phyloP scores from a whole-genome alignment of 2,113 vertebrate species.

The Erpornis zantholeuca region DNA sequence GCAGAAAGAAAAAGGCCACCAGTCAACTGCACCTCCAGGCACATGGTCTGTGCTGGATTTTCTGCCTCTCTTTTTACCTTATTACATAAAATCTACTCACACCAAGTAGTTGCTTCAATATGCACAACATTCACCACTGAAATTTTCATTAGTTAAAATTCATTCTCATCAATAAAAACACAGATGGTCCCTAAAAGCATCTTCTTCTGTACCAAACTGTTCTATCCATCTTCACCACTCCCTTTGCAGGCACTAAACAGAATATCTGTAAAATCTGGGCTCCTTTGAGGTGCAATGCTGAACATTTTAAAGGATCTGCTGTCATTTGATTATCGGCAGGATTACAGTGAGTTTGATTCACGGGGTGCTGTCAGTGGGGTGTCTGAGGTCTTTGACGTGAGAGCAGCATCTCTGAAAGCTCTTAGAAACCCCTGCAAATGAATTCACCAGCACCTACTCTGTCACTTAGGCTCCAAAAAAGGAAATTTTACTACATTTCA shows the following conservation, averaged over 20 bases:
- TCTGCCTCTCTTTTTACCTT: not conserved
- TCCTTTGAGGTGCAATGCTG: not conserved
- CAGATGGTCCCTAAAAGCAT: not conserved
- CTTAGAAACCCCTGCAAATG: not conserved
- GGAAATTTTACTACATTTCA: not conserved
- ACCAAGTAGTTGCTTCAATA: not conserved
- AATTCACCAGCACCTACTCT: not conserved
- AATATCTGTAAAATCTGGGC: not conserved
- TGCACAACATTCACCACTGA: not conserved
- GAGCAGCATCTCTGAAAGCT: not conserved
- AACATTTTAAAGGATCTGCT: not conserved
- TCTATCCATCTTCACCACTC: not conserved
- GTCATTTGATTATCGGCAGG: not conserved
- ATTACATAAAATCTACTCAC: not conserved
- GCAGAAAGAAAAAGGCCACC: not conserved
- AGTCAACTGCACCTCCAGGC: not conserved
- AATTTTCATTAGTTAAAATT: slow-evolving; percentile 36
- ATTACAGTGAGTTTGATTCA: not conserved
- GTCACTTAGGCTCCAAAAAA: not conserved
- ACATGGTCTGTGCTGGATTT: not conserved
- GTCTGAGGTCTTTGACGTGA: not conserved
- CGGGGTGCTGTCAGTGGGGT: not conserved
- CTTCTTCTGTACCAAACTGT: not conserved
- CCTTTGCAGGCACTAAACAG: not conserved
- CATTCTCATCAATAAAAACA: slow-evolving; percentile 12